Conservation (phyloP, 1,140 invertebrate species). For the Lordiphosa collinella region DNA sequence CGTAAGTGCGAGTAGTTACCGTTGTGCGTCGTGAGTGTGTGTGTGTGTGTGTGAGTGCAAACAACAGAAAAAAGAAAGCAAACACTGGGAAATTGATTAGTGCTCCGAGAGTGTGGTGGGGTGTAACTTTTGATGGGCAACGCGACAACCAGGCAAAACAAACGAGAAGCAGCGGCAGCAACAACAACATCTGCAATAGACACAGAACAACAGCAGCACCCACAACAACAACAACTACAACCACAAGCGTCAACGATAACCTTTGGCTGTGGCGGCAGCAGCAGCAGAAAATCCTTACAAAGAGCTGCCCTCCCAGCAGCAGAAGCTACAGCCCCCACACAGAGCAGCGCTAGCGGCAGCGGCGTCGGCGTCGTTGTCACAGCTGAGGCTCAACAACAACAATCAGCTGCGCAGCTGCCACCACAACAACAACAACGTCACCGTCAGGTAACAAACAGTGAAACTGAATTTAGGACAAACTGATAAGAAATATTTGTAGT, state of each 20-base stretch:
- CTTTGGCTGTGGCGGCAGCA: constrained; percentile 19
- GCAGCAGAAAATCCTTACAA: constrained; percentile 14
- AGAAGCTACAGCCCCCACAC: background rate
- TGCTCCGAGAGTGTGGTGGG: constrained; percentile 5
- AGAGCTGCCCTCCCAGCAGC: background rate
- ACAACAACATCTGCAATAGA: constrained; percentile 4
- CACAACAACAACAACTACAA: constrained; percentile 20
- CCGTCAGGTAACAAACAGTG: constrained; percentile 21
- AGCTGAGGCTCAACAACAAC: constrained; percentile 12
- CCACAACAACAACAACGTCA: constrained; percentile 5
- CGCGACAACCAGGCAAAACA: constrained; percentile 37
- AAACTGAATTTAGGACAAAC: constrained; percentile 20
- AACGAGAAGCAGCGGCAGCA: constrained; percentile 17
- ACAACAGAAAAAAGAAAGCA: constrained; percentile 19
- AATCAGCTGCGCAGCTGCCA: constrained; percentile 12
- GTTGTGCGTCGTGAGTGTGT: constrained; percentile 9
- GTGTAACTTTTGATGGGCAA: constrained; percentile 46
- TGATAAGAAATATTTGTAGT: constrained; percentile 24
- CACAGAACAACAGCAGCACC: constrained; percentile 19
- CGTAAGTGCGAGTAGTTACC: background rate
- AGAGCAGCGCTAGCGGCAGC: constrained; percentile 5
- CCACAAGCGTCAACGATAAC: constrained; percentile 8
- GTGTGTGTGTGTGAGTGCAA: constrained; percentile 16
- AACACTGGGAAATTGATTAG: constrained; percentile 25
- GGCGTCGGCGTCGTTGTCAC: background rate